Conservation (phyloP, 2,113 vertebrate genomes). For the Dasyornis broadbenti region DNA sequence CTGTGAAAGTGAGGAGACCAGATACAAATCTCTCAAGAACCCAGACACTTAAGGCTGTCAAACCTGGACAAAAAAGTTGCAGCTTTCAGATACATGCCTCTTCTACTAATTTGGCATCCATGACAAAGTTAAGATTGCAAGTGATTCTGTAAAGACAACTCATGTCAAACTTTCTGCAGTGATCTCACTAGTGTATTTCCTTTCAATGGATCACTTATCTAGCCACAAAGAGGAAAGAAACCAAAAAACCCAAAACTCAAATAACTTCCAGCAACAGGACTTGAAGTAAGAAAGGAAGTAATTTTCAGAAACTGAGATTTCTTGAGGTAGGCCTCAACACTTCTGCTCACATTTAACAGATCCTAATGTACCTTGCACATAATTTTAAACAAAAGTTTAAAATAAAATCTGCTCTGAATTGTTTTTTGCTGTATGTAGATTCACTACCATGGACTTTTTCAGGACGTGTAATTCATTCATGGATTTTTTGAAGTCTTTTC, state of each 20-base stretch:
- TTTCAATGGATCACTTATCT: neutral
- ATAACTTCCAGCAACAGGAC: neutral
- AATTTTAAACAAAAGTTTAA: neutral
- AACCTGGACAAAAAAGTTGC: neutral
- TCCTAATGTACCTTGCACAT: neutral
- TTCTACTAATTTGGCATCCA: neutral
- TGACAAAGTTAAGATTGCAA: neutral
- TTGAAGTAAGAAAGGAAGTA: neutral
- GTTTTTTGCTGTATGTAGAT: neutral
- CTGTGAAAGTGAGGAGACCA: neutral
- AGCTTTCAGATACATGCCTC: neutral
- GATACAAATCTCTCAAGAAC: neutral
- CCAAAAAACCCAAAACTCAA: neutral
- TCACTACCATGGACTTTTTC: neutral
- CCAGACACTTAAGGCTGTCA: neutral
- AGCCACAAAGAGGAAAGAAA: neutral
- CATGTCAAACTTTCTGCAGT: neutral
- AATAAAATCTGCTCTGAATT: neutral
- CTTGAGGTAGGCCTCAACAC: neutral
- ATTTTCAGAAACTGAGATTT: slow-evolving; percentile 19
- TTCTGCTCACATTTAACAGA: slow-evolving; percentile 2
- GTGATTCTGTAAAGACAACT: neutral
- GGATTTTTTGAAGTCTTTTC: too few species aligned
- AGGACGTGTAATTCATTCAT: neutral
- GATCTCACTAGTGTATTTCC: neutral